A percentile compares a stretch with the other conserved stretches of the same genome.
These are phyloP conservation scores for Aplochiton taeniatus DNA, from an alignment of 2,797 vertebrate genomes.

Conservation along the genomic window DNA sequence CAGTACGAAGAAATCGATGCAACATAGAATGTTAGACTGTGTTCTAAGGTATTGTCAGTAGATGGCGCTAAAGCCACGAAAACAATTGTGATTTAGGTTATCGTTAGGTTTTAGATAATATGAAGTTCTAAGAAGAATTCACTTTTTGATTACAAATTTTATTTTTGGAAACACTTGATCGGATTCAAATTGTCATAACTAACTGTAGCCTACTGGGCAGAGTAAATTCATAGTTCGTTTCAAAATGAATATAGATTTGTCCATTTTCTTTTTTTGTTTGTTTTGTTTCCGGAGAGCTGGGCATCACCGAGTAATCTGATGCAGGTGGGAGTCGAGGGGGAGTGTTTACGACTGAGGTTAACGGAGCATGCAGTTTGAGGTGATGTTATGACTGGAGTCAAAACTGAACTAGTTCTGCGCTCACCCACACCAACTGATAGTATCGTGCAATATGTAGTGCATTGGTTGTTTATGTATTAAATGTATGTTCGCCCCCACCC, in stretches of 20 bases:
- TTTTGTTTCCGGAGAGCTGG: not conserved
- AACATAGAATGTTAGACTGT: not conserved
- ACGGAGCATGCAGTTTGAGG: slow-evolving; percentile 37
- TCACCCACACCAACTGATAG: not conserved
- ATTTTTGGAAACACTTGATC: not conserved
- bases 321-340: slow-evolving; percentile 24
- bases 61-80: slow-evolving; percentile 40
- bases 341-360: slow-evolving; percentile 22
- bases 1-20: slow-evolving; percentile 47
- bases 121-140: not conserved
- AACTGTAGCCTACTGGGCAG: not conserved
- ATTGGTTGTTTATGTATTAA: not conserved
- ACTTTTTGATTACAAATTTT: not conserved
- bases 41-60: slow-evolving; percentile 28
- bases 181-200: not conserved
- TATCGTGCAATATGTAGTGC: not conserved
- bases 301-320: slow-evolving; percentile 40
- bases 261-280: not conserved
- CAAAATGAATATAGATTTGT: not conserved
- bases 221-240: too few relatives aligned
- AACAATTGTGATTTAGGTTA: not conserved
- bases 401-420: slow-evolving; percentile 6
- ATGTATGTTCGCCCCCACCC: too few relatives aligned
- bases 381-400: slow-evolving; percentile 54
- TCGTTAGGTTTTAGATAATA: not conserved